These are phyloP conservation scores for Syrphus vitripennis DNA, from an alignment of 2,888 invertebrate species.

Conservation along the genomic window DNA sequence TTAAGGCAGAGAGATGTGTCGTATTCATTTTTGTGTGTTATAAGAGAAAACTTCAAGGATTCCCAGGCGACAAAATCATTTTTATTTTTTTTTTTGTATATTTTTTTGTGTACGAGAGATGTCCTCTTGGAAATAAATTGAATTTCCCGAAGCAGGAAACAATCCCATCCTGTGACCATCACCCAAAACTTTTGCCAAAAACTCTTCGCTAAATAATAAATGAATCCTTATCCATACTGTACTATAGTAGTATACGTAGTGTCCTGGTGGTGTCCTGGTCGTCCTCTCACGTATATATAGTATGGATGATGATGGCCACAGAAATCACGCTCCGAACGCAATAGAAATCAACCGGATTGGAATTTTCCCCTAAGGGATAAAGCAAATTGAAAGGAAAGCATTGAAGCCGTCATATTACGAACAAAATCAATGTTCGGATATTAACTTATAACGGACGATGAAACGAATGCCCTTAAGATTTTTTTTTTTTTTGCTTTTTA, in stretches of 20 bases:
- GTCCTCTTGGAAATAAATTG: constrained; percentile 64
- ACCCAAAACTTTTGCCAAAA: constrained; percentile 52
- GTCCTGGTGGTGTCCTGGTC: background rate
- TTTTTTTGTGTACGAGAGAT: constrained; percentile 5
- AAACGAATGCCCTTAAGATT: constrained; percentile 61
- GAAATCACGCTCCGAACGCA: constrained; percentile 66
- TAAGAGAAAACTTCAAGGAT: constrained; percentile 19
- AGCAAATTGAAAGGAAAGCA: constrained; percentile 69
- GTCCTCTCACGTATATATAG: background rate
- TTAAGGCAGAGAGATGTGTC: constrained; percentile 11
- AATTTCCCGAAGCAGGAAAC: constrained; percentile 69
- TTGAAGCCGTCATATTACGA: constrained; percentile 65
- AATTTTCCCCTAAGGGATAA: constrained; percentile 70
- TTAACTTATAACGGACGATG: constrained; percentile 71
- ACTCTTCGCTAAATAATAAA: constrained; percentile 65
- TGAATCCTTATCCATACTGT: constrained; percentile 61
- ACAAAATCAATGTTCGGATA: constrained; percentile 69
- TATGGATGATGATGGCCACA: constrained; percentile 37
- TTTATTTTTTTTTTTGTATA: constrained; percentile 21
- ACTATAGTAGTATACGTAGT: background rate
- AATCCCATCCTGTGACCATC: constrained; percentile 59
- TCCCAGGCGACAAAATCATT: constrained; percentile 50
- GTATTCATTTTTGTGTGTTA: constrained; percentile 23
- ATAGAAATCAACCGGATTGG: constrained; percentile 69
- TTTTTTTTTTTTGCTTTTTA: background rate